These are phyloP conservation scores for Spisula subtruncata DNA, from an alignment of 2,888 invertebrate genomes.

Conservation along the genomic window DNA sequence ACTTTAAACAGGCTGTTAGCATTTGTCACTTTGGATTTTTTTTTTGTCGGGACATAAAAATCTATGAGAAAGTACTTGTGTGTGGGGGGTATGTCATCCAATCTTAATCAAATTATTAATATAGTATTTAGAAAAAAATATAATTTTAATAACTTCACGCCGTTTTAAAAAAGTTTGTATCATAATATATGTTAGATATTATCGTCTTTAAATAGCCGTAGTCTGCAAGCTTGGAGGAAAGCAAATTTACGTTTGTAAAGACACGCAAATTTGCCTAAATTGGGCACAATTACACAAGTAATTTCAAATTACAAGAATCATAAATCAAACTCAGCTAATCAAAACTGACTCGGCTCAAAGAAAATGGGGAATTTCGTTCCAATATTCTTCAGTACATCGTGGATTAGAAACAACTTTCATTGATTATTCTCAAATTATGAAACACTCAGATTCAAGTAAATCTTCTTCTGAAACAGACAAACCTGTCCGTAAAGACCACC, in stretches of 20 bases:
- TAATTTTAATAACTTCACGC: too few species aligned
- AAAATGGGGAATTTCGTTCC: slow-evolving; percentile 20
- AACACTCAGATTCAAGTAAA: background rate
- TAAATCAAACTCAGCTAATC: slow-evolving; percentile 29
- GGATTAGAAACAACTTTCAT: background rate
- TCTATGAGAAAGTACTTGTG: too few species aligned
- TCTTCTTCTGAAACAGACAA: background rate
- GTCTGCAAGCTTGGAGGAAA: background rate
- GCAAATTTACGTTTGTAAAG: slow-evolving; percentile 13
- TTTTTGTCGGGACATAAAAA: too few species aligned
- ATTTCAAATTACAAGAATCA: slow-evolving; percentile 16
- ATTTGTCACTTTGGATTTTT: too few species aligned
- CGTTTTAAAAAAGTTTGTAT: too few species aligned
- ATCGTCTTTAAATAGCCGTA: background rate
- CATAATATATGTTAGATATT: too few species aligned
- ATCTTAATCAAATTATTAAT: too few species aligned
- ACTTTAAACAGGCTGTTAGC: too few species aligned
- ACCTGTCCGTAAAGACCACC: too few species aligned
- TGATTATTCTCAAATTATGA: background rate
- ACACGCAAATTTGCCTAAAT: slow-evolving; percentile 23
- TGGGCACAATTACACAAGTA: background rate
- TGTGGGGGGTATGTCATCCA: too few species aligned
- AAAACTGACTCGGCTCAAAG: slow-evolving; percentile 25
- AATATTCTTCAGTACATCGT: background rate
- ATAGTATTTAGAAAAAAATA: too few species aligned